A percentile compares a stretch with the other conserved stretches of the same genome.
Conservation (phyloP, 2,113 vertebrate species). For the Lichenostomus cassidix region DNA sequence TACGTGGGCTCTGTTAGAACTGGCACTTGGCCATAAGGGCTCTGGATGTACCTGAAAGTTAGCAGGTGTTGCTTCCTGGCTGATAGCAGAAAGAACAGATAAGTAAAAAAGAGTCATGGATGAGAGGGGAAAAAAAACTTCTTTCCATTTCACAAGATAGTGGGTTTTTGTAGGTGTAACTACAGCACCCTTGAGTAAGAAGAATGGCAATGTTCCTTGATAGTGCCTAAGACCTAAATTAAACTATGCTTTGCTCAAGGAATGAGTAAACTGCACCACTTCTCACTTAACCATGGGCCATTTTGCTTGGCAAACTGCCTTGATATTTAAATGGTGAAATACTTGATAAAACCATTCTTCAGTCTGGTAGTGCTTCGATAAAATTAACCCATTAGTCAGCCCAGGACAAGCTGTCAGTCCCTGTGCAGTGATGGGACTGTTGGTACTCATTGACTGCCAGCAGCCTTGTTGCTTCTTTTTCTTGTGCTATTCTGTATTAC, state of each 20-base stretch:
- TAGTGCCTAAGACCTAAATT: slow-evolving; percentile 5
- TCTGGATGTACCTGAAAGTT: neutral
- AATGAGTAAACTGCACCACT: slow-evolving; percentile 27
- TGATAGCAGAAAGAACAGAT: neutral
- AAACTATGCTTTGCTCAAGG: neutral
- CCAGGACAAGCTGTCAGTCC: neutral
- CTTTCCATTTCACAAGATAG: slow-evolving; percentile 25
- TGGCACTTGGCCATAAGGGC: neutral
- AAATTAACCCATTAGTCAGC: slow-evolving; percentile 47
- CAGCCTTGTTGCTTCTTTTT: neutral
- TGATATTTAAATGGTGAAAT: slow-evolving; percentile 12
- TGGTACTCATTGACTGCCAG: neutral
- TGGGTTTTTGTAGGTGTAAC: slow-evolving; percentile 19
- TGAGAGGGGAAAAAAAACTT: neutral
- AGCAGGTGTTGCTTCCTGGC: neutral
- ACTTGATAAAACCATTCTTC: slow-evolving; percentile 20
- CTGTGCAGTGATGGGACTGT: neutral
- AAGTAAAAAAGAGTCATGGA: neutral
- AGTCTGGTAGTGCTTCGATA: neutral
- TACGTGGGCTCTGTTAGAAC: neutral
- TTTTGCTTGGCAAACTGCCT: slow-evolving; percentile 53
- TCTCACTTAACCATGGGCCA: neutral
- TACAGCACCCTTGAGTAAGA: slow-evolving; percentile 47
- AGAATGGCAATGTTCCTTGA: slow-evolving; percentile 25
- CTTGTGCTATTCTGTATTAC: neutral